Evolutionary conservation across 2,797 vertebrate genomes (phyloP), one percentile per base, ranked within the genome.

Genomic region (Acanthurus leucopareius): DNA sequence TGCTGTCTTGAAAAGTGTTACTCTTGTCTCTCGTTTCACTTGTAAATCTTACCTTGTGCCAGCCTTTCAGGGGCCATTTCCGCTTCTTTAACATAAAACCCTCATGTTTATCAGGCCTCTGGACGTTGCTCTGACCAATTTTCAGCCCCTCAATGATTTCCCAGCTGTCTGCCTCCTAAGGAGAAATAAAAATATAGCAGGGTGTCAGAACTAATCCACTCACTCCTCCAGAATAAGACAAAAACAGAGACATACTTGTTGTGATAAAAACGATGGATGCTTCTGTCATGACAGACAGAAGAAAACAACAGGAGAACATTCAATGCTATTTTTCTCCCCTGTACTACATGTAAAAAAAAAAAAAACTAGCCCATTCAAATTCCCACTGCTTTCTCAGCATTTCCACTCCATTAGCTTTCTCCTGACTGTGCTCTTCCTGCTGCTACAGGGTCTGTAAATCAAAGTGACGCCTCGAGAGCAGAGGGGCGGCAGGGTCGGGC

Each of bases 21-120:
- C 40, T 56, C 44, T 54, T 10, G 57, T 68, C 67, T 66, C 45
- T 71, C 10, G 6, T 15, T 75, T 48, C 49, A 44, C 48, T 13
- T 9, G 48, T 38, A 22, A 32, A 15, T 69, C 84, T 71, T 94
- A 99, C 98, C 97, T 99, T 99, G 94, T 99, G 98, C 98, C 98
- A 99, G 77, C 98, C 98, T 95, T 99, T 99, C 88, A 99, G 95
- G 45, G 98, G 98, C 98, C 98, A 99, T 96, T 99, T 99, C 92
- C 98, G 95, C 92, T 98, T 99, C 94, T 99, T 99, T 91, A 99
- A 91, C 98, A 99, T 99, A 89, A 99, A 99, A 25, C 98, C 98
- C 92, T 99, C 98, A 35, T 99, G 97, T 91, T 98, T 99, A 80
- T 99, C 98, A 82, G 98, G 98, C 90, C 97, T 97, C 93, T 97